Percentiles rank a stretch among this genome's conserved stretches.
Evolutionary conservation across 2,113 vertebrate genomes (phyloP).

Genomic region (Rhadina sibilatrix): DNA sequence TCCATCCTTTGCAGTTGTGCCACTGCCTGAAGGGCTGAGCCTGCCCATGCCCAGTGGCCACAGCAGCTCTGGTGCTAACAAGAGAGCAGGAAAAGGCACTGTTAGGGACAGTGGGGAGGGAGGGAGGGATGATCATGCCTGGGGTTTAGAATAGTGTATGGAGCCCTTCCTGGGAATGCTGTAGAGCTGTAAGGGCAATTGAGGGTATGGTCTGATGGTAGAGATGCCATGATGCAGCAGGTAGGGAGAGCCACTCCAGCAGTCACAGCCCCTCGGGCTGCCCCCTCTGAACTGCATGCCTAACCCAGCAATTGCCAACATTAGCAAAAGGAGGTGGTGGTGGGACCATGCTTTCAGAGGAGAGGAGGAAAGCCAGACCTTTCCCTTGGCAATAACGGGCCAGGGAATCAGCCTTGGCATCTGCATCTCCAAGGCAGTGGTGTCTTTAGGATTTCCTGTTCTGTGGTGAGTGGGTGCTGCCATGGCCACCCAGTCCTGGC

Average conservation of each 20-base stretch:
- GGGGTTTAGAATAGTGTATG: not conserved
- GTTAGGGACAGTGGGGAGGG: not conserved
- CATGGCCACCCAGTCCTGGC: not conserved
- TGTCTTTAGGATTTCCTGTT: not conserved
- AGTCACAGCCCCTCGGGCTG: not conserved
- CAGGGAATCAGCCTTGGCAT: not conserved
- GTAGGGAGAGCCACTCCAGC: not conserved
- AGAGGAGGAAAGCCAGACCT: not conserved
- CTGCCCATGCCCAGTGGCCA: not conserved
- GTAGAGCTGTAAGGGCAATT: not conserved
- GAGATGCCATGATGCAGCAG: not conserved
- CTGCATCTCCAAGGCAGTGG: accelerated
- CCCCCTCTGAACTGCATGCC: not conserved
- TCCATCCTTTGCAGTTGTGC: not conserved
- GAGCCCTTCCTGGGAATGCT: not conserved
- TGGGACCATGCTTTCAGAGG: accelerated
- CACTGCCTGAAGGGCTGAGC: not conserved
- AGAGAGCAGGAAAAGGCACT: not conserved
- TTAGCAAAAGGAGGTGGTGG: not conserved
- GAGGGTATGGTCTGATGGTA: not conserved
- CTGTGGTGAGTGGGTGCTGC: not conserved
- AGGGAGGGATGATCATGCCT: not conserved
- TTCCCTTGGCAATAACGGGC: accelerated
- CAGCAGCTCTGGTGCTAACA: not conserved
- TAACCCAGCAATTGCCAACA: not conserved